phyloP scores from a whole-genome alignment of 1,140 invertebrate genomes.

The Macrobrachium rosenbergii region DNA sequence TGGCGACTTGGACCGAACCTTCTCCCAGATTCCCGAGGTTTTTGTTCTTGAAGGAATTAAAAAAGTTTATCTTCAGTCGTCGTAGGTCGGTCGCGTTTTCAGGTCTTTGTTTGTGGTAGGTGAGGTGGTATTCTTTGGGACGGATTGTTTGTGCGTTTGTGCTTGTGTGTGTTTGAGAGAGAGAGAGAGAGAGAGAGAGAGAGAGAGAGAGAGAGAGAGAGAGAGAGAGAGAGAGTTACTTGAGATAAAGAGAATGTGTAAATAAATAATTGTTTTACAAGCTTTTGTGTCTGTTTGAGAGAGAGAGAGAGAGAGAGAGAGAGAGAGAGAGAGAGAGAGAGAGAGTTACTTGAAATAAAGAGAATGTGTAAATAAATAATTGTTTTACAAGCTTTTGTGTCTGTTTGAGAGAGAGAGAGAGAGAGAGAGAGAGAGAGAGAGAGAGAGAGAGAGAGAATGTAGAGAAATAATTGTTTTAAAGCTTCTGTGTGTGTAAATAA shows the following conservation, averaged over 20 bases:
- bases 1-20: too few species aligned
- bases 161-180: background rate
- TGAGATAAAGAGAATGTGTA: background rate
- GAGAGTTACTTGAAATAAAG: background rate
- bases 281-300: background rate
- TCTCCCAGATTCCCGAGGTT: too few species aligned
- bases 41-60: too few species aligned
- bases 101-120: too few species aligned
- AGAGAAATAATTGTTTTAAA: too few species aligned
- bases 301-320: slow-evolving; percentile 18
- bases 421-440: too few species aligned
- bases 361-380: background rate
- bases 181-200: slow-evolving; percentile 10
- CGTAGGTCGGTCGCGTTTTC: too few species aligned
- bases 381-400: background rate
- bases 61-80: too few species aligned
- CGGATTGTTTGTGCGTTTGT: background rate
- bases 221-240: slow-evolving; percentile 2
- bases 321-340: background rate
- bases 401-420: background rate
- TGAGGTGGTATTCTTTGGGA: background rate
- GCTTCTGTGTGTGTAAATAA: too few species aligned
- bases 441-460: too few species aligned
- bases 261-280: background rate
- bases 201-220: slow-evolving; percentile 21